Evolutionary conservation across 2,113 vertebrate genomes (phyloP).

Genomic region (Corydoras maculifer): DNA sequence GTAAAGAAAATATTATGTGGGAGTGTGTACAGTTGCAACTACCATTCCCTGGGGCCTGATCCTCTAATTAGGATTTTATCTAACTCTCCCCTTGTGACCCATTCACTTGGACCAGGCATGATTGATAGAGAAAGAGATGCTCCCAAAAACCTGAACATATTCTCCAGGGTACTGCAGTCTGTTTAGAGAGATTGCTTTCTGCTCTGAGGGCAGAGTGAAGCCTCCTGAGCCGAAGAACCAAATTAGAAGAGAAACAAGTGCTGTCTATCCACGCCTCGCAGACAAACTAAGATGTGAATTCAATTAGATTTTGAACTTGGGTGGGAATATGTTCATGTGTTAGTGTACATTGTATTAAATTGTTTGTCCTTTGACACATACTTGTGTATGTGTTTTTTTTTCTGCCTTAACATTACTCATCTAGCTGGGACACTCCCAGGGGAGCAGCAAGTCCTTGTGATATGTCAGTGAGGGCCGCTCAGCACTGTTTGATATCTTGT

Average conservation of each 20-base stretch:
- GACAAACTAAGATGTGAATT: slow-evolving; percentile 6
- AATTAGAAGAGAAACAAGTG: slow-evolving; percentile 10
- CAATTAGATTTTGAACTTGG: background rate
- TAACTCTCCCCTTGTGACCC: slow-evolving; percentile 58
- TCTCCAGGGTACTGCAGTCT: slow-evolving; percentile 39
- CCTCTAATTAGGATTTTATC: slow-evolving; percentile 71
- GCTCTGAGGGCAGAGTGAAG: slow-evolving; percentile 29
- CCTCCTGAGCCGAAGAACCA: slow-evolving; percentile 25
- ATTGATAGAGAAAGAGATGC: slow-evolving; percentile 48
- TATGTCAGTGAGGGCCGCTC: slow-evolving; percentile 53
- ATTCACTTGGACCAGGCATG: slow-evolving; percentile 52
- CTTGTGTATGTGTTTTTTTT: slow-evolving; percentile 13
- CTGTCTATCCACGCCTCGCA: background rate
- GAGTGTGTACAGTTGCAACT: slow-evolving; percentile 45
- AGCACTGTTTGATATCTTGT: slow-evolving; percentile 48
- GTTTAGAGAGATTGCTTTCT: slow-evolving; percentile 41
- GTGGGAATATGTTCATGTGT: too few relatives aligned
- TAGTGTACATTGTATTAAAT: background rate
- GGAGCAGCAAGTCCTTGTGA: slow-evolving; percentile 51
- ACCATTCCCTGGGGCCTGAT: slow-evolving; percentile 62
- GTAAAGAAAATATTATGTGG: too few relatives aligned
- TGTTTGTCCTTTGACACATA: slow-evolving; percentile 1
- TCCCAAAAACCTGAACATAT: slow-evolving; percentile 48
- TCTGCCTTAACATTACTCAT: slow-evolving; percentile 50
- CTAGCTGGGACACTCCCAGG: slow-evolving; percentile 40